Conservation (phyloP, 2,888 invertebrate genomes). For the Galeopsomyia nigrocyanea region DNA sequence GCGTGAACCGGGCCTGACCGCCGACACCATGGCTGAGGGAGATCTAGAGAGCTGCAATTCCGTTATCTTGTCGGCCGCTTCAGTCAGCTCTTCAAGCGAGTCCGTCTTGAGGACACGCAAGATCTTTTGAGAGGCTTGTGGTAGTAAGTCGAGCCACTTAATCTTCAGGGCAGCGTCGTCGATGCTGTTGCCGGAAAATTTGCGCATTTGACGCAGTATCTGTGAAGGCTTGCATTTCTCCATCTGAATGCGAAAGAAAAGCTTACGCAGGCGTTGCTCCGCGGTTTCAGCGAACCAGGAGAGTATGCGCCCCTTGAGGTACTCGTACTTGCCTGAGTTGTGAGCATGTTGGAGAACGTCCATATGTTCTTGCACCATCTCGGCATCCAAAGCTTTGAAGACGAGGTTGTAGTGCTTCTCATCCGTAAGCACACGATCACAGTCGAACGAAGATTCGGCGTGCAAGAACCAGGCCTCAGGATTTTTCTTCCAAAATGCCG, state of each 20-base stretch:
- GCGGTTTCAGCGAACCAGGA: not conserved
- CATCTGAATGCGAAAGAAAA: not conserved
- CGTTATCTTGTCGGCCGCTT: not conserved
- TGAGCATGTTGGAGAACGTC: not conserved
- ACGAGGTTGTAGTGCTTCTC: not conserved
- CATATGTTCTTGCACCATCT: not conserved
- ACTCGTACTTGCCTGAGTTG: not conserved
- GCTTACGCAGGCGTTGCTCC: not conserved
- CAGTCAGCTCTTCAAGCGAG: too few relatives aligned
- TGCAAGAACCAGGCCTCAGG: not conserved
- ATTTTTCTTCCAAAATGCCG: not conserved
- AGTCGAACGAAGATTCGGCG: not conserved
- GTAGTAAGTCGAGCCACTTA: not conserved
- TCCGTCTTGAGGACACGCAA: too few relatives aligned
- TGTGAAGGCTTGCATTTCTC: not conserved
- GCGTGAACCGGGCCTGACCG: not conserved
- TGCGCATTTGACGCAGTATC: not conserved
- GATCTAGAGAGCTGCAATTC: not conserved
- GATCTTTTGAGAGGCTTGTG: not conserved
- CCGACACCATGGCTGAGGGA: not conserved
- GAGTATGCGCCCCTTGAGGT: not conserved
- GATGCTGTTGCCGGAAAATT: not conserved
- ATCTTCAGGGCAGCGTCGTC: not conserved
- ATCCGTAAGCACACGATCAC: not conserved
- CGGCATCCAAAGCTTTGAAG: not conserved